Base-by-base conservation (phyloP, 2,888 invertebrate genomes). In the Melanargia galathea region DNA sequence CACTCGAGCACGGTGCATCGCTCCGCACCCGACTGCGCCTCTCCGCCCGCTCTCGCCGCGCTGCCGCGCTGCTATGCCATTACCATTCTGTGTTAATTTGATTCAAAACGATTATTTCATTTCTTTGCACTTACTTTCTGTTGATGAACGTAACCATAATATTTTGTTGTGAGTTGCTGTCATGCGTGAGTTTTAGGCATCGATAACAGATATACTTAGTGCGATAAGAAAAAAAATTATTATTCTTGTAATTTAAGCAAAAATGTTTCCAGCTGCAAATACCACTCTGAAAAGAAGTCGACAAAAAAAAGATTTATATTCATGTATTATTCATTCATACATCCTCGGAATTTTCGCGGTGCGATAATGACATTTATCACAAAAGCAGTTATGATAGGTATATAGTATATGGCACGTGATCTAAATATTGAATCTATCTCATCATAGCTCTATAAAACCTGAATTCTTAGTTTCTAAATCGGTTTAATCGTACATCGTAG, bases 1-100 rank as follows among this genome's bases (percentile, higher is more conserved):
- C 88, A 83, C 91, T 91, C 88, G 83, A 90, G 89, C 90, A 91
- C 90, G 91, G 85, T 86, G 88, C 87, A 84, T 84, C 86, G 84
- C 82, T 79, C 83, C 82, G 85, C 83, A 83, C 79, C 83, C 82
- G 82, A 79, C 79, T 82, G 83, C 80, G 81, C 82, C 79, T 38
- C 58, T 55, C 43, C 22, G 33, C 56, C 11, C 16, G 45, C 26
- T 26, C 83, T 81, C 84, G 8, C 26, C 35, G 11, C 83, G 81
- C 84, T 82, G 35, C 35, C 3, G 35, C 78, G 78, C 69, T 60
- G 73, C 75, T 77, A 73, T 78, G 76, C 78, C 80, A 75, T 82
- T 83, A 81, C 76, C 77, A 76, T 81, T 80, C 79, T 77, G 78
- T 81, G 81, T 83, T 86, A 81, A 87, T 87, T 85, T 84, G 73